Conservation (phyloP, 1,140 invertebrate genomes). For the Drosophila sp. region DNA sequence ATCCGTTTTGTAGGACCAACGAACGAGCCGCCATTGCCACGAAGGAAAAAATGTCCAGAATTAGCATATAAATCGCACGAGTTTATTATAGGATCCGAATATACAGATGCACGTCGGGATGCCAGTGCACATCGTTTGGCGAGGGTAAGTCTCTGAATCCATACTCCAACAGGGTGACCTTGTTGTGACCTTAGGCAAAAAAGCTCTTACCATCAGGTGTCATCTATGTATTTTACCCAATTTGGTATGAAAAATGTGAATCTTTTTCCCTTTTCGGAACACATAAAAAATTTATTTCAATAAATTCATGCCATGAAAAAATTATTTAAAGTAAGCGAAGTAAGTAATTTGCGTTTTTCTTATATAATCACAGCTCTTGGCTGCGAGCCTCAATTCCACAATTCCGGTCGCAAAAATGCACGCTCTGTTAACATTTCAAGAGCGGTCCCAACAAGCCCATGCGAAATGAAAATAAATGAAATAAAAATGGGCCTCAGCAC, state of each 20-base stretch:
- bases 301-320: background rate
- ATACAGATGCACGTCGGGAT: conserved; percentile 79
- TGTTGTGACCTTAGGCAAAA: conserved; percentile 5
- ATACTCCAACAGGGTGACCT: background rate
- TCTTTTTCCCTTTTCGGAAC: too few species aligned
- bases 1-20: conserved; percentile 63
- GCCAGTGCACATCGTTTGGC: conserved; percentile 72
- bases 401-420: conserved; percentile 50
- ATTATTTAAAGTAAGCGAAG: background rate
- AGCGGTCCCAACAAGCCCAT: conserved; percentile 7
- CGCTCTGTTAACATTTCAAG: conserved; percentile 64
- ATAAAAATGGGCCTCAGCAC: conserved; percentile 22
- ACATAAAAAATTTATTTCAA: too few species aligned
- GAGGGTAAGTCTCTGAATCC: conserved; percentile 61
- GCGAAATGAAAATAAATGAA: conserved; percentile 29
- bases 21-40: conserved; percentile 91
- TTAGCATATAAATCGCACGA: conserved; percentile 93
- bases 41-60: conserved; percentile 93
- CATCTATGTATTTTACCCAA: background rate
- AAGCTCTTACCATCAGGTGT: background rate
- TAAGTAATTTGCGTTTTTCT: background rate
- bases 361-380: background rate
- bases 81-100: conserved; percentile 87
- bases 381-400: conserved; percentile 15
- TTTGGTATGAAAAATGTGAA: too few species aligned